These are phyloP conservation scores for Acromyrmex charruanus DNA, from an alignment of 1,140 invertebrate genomes.

Conservation along the genomic window DNA sequence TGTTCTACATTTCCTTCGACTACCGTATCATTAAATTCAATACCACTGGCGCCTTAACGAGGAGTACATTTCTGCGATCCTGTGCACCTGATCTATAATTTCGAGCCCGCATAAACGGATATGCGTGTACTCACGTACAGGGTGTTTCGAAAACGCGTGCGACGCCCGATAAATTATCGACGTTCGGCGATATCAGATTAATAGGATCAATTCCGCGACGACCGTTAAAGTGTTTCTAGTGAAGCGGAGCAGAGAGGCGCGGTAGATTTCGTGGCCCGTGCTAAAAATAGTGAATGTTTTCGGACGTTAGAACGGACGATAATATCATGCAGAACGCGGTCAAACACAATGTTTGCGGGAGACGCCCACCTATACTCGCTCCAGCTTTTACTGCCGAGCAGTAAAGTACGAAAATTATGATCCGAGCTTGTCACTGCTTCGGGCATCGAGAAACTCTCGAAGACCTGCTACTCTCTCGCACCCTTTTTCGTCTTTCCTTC, in stretches of 20 bases:
- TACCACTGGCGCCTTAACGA: conserved; percentile 56
- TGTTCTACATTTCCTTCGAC: conserved; percentile 43
- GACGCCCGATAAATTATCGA: conserved; percentile 8
- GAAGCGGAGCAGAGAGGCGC: not conserved
- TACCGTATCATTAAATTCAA: conserved; percentile 60
- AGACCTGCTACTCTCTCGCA: conserved; percentile 54
- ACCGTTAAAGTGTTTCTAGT: conserved; percentile 10
- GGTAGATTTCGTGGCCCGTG: conserved; percentile 50
- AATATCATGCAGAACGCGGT: conserved; percentile 76
- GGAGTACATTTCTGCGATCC: conserved; percentile 67
- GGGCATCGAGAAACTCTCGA: conserved; percentile 74
- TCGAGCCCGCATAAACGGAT: conserved; percentile 65
- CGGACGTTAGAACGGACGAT: conserved; percentile 62
- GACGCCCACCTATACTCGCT: conserved; percentile 79
- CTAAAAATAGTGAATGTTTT: conserved; percentile 80
- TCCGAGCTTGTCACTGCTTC: conserved; percentile 82
- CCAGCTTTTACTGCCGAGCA: conserved; percentile 80
- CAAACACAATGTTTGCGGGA: conserved; percentile 82
- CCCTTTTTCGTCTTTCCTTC: conserved; percentile 5
- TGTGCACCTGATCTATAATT: conserved; percentile 70
- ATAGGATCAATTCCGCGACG: conserved; percentile 21
- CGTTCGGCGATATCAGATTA: conserved; percentile 24
- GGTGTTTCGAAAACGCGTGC: conserved; percentile 4
- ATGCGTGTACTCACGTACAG: conserved; percentile 32
- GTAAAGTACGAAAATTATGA: conserved; percentile 83